Evolutionary conservation across 2,888 invertebrate genomes (phyloP), one percentile per base, ranked within the genome.

Genomic region (Phorcus lineatus): DNA sequence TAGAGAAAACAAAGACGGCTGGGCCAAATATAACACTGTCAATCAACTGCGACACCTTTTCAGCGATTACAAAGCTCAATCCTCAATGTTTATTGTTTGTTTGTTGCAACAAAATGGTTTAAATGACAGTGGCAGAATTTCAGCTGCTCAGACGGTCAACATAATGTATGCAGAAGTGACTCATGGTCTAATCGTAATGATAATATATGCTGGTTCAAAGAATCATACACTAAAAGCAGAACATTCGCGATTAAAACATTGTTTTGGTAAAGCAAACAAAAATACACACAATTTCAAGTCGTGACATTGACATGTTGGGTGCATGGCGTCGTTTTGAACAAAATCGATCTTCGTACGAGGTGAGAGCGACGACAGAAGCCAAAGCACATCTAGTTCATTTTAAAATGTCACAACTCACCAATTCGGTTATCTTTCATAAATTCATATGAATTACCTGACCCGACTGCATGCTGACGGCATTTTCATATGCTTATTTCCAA

Each of bases 361-460:
- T 62, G 62, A 24, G 62, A 62, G 17, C 62, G 11, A 17, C 24
- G 57, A 62, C 28, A 28, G 28, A 57, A 62, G 62, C 62, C 62
- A 62, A 62, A 62, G 62, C 62, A 62, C 62, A 62, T 28, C 62
- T 13, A 62, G 62, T 28, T 47, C 62, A 70, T 70, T 70, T 31
- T 70, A 70, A 70, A 70, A 70, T 70, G 47, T 70, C 70, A 70
- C 19, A 70, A 70, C 47, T 70, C 47, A 70, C 47, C 47, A 70
- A 40, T 70, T 70, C 22, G 36, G 31, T 70, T 70, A 70, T 36
- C 47, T 40, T 70, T 70, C 36, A 40, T 70, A 70, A 17, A 36
- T 70, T 70, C 70, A 70, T 62, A 62, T 62, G 62, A 28, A 62
- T 62, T 62, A 62, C 62, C 62, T 62, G 62, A 62, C 62, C 62